Conservation (phyloP, 2,113 vertebrate genomes). For the Myiozetetes cayanensis region DNA sequence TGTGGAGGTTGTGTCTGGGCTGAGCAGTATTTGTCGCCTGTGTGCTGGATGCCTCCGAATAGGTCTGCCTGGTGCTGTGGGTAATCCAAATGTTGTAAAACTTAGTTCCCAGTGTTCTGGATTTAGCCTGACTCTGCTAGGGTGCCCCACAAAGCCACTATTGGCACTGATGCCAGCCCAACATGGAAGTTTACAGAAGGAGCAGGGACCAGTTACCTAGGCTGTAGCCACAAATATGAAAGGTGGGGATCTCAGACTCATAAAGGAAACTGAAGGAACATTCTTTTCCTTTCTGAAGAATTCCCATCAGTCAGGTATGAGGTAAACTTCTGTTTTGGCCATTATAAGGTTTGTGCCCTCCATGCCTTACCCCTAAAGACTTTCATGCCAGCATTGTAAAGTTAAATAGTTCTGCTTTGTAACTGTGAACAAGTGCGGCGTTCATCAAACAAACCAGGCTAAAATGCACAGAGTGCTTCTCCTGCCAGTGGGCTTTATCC, state of each 20-base stretch:
- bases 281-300: neutral
- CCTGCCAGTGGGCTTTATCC: neutral
- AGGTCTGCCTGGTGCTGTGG: neutral
- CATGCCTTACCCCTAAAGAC: neutral
- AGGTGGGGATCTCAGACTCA: neutral
- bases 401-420: slow-evolving; percentile 13
- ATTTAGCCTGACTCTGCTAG: neutral
- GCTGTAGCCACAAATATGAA: slow-evolving; percentile 1
- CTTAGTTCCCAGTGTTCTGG: neutral
- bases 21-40: neutral
- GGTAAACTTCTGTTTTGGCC: neutral
- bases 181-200: neutral
- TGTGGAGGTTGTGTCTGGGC: neutral
- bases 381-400: neutral
- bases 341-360: neutral
- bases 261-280: neutral
- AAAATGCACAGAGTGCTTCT: neutral
- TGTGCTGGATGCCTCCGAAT: neutral
- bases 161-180: neutral
- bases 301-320: neutral
- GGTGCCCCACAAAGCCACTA: neutral
- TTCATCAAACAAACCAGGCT: neutral
- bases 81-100: neutral
- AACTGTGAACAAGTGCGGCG: neutral
- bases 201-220: neutral